Evolutionary conservation across 2,888 invertebrate genomes (phyloP).

Genomic region (Charanyca ferruginea): DNA sequence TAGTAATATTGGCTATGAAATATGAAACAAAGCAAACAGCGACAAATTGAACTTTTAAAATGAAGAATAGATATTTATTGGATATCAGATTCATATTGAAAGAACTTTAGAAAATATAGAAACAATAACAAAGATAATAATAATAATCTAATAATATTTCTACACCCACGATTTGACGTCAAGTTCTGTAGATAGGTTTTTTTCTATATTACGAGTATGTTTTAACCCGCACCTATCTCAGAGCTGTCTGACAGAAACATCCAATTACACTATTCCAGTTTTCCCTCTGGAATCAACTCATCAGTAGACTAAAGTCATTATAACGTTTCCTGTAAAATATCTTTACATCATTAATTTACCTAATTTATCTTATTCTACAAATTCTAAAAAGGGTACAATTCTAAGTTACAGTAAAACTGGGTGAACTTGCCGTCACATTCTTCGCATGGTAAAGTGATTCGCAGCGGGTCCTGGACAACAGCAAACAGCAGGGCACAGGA

Average conservation of each 20-base stretch:
- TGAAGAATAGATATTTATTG: background rate
- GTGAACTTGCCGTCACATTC: background rate
- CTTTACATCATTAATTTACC: background rate
- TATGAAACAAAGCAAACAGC: conserved; percentile 6
- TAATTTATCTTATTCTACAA: background rate
- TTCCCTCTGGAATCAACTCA: conserved; percentile 43
- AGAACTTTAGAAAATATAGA: background rate
- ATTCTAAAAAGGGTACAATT: background rate
- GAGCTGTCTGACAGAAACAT: conserved; percentile 16
- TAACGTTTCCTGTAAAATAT: conserved; percentile 18
- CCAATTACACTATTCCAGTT: conserved; percentile 18
- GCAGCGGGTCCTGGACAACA: background rate
- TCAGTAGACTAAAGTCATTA: conserved; percentile 12
- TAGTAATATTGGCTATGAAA: conserved; percentile 1
- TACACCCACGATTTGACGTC: conserved; percentile 1
- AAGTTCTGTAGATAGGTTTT: background rate
- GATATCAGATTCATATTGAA: background rate
- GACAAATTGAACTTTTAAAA: background rate
- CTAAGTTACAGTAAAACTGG: background rate
- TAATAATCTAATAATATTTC: conserved; percentile 18
- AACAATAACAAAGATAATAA: no score
- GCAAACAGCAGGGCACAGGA: background rate
- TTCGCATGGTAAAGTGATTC: background rate
- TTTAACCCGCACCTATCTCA: background rate
- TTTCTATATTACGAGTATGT: conserved; percentile 20